Evolutionary conservation across 2,888 invertebrate species (phyloP), one percentile per base, ranked within the genome.

Genomic region (Chrysotoxum bicinctum): DNA sequence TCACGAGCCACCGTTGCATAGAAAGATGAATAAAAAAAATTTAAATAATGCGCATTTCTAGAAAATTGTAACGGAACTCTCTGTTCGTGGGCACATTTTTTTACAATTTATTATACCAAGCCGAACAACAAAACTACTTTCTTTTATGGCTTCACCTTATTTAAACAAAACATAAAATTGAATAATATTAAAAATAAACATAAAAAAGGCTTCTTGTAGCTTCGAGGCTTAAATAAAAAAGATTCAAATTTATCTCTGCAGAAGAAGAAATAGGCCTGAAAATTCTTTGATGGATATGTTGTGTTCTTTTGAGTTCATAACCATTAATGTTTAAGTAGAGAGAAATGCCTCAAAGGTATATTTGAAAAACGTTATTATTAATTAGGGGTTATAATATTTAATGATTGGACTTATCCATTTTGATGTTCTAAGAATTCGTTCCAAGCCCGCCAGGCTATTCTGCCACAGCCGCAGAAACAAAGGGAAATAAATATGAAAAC

Each of bases 361-460:
- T 68, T 32, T 32, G 32, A 77, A 72, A 58, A 69, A 64, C 64
- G 60, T 60, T n/a, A 45, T 50, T 79, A 80, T 81, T 85, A 81
- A 85, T 85, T 81, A 77, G 62, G 35, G 73, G 50, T 77, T 85
- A 72, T 62, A 73, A 72, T 62, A 74, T 60, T 69, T 85, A 80
- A 84, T 84, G 84, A 85, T 80, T 85, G 72, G 62, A 64, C 64
- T 77, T 73, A 56, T 85, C 73, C 73, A 69, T 74, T 76, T 66
- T 45, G 32, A 9, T 35, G 45, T 48, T 66, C 21, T n/a, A 26
- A 37, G 58, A 43, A 62, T 62, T 62, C 26, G 23, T 10, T 62
- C 23, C 26, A 16, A 26, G 26, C 14, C 50, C 23, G 14, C 37
- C 37, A 0, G 3, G 9, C n/a, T n/a, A n/a, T n/a, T n/a, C 10